Base-by-base conservation (phyloP, 2,797 vertebrate genomes). In the Pseudochaenichthys georgianus region DNA sequence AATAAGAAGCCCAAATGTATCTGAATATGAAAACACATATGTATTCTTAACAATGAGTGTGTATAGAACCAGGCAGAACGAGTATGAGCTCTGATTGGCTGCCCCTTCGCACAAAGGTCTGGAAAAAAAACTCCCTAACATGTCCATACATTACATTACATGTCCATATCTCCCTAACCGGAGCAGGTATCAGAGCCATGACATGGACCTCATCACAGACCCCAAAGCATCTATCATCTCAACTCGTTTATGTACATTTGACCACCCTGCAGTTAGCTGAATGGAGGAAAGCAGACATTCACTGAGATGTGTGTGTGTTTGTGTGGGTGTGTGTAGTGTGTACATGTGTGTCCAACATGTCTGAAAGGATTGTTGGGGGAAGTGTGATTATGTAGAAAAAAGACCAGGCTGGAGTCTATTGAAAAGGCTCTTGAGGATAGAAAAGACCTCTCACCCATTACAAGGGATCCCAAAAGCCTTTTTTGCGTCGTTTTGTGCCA, bases 341-440 rank as follows among this genome's bases (percentile, higher is more conserved):
- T 50, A n/a, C 41, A 55, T 55, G 42, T 58, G 46, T 28, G 65
- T 72, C 23, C 51, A 65, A 23, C 45, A 52, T 43, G 41, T 68
- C 67, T 88, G 77, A 86, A 88, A 81, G 66, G 75, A 69, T 58
- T 71, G 53, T 45, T 53, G 57, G 45, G 64, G 61, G 69, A 57
- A 41, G 54, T 88, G 76, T 86, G 65, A 84, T 86, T 84, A 70
- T 70, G 58, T 65, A 58, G 38, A 50, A 74, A 81, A 84, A 68
- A 71, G 81, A 64, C 69, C 81, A 87, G 73, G 57, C 81, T 84
- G 74, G 82, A 86, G 73, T 86, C 83, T 67, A 84, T 92, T 91
- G 79, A 92, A 50, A 54, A 57, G 82, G 59, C 80, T 83, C 83
- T 92, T 88, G 68, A 82, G 64, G 75, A 82, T 17, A 89, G 77